These are phyloP conservation scores for Tapirus terrestris DNA, from an alignment of 2,113 vertebrate species.

Conservation along the genomic window DNA sequence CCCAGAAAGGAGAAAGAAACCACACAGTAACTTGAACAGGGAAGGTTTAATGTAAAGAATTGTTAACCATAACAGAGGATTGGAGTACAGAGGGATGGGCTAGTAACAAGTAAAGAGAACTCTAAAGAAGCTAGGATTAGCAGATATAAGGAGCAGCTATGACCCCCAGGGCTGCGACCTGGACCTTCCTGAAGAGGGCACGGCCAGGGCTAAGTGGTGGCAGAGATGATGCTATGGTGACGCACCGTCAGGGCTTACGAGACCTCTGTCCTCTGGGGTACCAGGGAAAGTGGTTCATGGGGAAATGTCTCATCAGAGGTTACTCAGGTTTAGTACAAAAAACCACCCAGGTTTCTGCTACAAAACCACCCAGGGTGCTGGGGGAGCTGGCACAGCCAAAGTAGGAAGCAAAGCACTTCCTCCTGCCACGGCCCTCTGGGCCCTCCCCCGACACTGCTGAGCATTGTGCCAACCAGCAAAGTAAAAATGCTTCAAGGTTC, in stretches of 20 bases:
- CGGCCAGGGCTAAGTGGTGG: background rate
- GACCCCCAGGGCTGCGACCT: background rate
- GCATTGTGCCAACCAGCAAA: background rate
- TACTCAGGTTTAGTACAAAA: background rate
- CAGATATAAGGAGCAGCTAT: background rate
- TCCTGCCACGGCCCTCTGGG: background rate
- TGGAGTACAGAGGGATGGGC: no score
- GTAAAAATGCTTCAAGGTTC: background rate
- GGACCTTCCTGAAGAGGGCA: background rate
- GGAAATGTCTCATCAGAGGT: background rate
- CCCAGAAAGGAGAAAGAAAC: background rate
- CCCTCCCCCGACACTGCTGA: background rate
- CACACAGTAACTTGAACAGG: background rate
- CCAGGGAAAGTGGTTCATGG: background rate
- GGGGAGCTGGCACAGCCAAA: background rate
- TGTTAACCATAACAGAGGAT: background rate
- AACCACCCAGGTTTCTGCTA: background rate
- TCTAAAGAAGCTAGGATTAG: background rate
- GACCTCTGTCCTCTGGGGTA: background rate
- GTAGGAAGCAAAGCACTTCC: background rate
- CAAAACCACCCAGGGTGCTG: background rate
- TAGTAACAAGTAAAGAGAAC: no score
- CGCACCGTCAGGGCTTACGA: background rate
- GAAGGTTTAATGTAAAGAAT: background rate
- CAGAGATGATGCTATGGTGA: background rate